Conservation (phyloP, 2,797 vertebrate species). For the Nyctibius grandis region DNA sequence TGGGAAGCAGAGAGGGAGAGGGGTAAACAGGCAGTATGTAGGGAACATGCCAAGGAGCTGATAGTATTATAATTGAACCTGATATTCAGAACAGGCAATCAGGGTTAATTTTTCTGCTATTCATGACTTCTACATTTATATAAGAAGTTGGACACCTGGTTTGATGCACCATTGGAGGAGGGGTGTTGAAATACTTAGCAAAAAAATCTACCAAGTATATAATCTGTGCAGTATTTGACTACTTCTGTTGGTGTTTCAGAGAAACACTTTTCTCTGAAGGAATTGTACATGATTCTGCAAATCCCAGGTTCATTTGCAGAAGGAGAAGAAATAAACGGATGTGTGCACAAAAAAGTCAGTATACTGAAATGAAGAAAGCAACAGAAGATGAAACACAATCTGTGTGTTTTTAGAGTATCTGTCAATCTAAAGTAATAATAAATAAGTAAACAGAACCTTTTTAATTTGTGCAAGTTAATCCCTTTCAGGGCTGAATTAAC, state of each 20-base stretch:
- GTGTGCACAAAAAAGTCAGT: neutral
- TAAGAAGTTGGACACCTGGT: neutral
- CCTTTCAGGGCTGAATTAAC: slow-evolving; percentile 46
- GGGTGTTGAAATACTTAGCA: neutral
- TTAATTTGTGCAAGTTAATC: slow-evolving; percentile 32
- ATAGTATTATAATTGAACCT: neutral
- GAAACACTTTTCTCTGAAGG: neutral
- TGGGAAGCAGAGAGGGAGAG: neutral
- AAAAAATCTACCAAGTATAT: neutral
- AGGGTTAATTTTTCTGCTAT: neutral
- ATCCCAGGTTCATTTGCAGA: slow-evolving; percentile 22
- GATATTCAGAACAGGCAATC: neutral
- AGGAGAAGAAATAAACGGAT: slow-evolving; percentile 13
- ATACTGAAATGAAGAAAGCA: slow-evolving; percentile 25
- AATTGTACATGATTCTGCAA: neutral
- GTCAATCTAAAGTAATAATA: slow-evolving; percentile 45
- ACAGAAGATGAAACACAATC: slow-evolving; percentile 30
- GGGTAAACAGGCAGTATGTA: neutral
- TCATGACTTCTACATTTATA: neutral
- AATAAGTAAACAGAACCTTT: slow-evolving; percentile 56
- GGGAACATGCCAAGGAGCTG: neutral
- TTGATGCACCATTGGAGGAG: neutral
- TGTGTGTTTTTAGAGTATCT: slow-evolving; percentile 48
- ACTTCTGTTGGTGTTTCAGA: neutral
- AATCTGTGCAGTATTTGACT: neutral